Evolutionary conservation across 2,888 invertebrate genomes (phyloP), one percentile per base, ranked within the genome.

Genomic region (Drosophila formosana): DNA sequence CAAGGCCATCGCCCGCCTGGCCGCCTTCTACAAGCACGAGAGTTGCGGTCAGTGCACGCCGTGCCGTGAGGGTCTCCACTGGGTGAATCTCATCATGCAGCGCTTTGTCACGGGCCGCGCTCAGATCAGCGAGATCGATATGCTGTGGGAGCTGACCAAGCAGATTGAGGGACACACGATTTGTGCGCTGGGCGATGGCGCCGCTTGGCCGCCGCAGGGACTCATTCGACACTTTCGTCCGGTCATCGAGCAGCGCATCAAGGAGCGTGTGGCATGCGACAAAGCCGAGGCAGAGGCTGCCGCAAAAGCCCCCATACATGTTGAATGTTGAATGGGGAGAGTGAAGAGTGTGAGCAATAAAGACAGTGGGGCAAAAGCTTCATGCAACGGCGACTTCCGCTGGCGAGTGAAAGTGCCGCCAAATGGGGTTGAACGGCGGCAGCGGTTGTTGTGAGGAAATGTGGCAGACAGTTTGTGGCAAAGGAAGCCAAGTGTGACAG

Each of bases 91-190:
- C 93, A 95, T 97, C 84, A 95, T 97, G 94, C 93, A 86, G 32
- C 84, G 95, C 92, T 95, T 96, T 90, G 95, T 98, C 25, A 95
- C 96, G 47, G 99, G 99, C 46, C 96, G 98, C 91, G 99, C 98
- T 0, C 95, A 96, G 78, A 94, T 96, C 1, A 96, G 96, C 74
- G 99, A 99, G 94, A 99, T 99, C 85, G 98, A 99, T 91, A 98
- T 99, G 98, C 92, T 99, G 58, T 99, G 97, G 97, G 99, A 99
- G 93, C 94, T 99, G 71, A 98, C 98, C 80, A 99, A 99, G 93
- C 99, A 99, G 93, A 98, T 99, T 91, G 99, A 99, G 94, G 97
- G 98, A 2, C 99, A 99, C 92, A 99, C 99, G 25, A 99, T 99
- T 92, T 99, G 99, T 93, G 99, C 99, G 13, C 93, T 99, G 67